phyloP scores from a whole-genome alignment of 2,113 vertebrate species.

The Nibea coibor region DNA sequence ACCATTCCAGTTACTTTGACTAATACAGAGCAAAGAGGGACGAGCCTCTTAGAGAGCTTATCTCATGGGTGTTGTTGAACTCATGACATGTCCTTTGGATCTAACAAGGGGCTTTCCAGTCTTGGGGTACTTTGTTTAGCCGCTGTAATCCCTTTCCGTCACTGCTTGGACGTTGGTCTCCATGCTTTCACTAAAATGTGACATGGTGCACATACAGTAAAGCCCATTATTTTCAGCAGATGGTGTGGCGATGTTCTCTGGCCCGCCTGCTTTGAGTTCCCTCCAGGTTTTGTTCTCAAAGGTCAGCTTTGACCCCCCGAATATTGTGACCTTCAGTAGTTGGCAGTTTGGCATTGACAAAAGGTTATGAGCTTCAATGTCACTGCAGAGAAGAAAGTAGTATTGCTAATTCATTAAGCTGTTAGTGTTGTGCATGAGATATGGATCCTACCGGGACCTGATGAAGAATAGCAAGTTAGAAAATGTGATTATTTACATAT shows the following conservation, averaged over 20 bases:
- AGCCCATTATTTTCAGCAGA: background rate
- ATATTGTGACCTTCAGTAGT: background rate
- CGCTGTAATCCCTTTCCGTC: background rate
- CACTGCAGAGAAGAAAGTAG: background rate
- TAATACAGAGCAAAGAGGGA: background rate
- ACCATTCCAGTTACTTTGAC: background rate
- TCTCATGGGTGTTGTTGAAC: background rate
- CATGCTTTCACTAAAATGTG: background rate
- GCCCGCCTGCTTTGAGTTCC: background rate
- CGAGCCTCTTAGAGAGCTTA: background rate
- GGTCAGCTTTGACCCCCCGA: background rate
- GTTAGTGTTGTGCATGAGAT: background rate
- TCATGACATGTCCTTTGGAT: background rate
- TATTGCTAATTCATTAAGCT: background rate
- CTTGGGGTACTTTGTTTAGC: background rate
- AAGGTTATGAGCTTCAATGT: background rate
- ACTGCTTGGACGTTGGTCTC: background rate
- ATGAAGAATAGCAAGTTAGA: background rate
- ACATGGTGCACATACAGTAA: background rate
- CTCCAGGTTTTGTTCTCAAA: background rate
- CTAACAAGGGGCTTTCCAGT: background rate
- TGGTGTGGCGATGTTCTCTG: background rate
- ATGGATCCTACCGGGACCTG: background rate
- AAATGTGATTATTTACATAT: background rate
- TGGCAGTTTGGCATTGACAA: background rate